Conservation (phyloP, 2,888 invertebrate species). For the Cephus sareptanus region DNA sequence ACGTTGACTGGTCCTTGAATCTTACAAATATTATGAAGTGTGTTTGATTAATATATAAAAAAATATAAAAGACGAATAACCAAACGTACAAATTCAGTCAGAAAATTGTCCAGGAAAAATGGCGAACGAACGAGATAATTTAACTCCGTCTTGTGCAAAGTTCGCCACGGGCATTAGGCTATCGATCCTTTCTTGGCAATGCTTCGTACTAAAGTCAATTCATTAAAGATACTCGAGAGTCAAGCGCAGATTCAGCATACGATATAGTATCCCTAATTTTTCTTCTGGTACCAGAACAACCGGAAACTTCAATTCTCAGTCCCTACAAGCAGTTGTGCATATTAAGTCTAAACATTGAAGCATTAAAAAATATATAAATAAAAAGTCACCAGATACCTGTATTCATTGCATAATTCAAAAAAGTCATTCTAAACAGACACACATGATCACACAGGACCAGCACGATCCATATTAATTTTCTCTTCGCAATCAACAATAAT, state of each 20-base stretch:
- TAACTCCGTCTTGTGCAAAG: not conserved
- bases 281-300: not conserved
- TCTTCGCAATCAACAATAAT: no score
- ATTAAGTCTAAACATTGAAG: not conserved
- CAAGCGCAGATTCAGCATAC: not conserved
- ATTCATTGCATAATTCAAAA: not conserved
- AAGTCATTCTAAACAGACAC: not conserved
- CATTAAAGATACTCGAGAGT: not conserved
- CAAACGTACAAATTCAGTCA: not conserved
- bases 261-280: not conserved
- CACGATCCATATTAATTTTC: no score
- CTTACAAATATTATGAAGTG: not conserved
- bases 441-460: no score
- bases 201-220: not conserved
- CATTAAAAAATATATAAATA: not conserved
- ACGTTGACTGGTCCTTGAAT: not conserved
- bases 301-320: not conserved
- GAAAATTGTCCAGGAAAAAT: not conserved
- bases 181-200: not conserved
- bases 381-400: not conserved
- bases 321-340: not conserved
- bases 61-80: not conserved
- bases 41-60: not conserved
- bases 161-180: not conserved
- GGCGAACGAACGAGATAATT: not conserved